Percentiles rank a stretch among this genome's conserved stretches.
phyloP scores from a whole-genome alignment of 2,113 vertebrate species.

The Zosterops hypoxanthus region DNA sequence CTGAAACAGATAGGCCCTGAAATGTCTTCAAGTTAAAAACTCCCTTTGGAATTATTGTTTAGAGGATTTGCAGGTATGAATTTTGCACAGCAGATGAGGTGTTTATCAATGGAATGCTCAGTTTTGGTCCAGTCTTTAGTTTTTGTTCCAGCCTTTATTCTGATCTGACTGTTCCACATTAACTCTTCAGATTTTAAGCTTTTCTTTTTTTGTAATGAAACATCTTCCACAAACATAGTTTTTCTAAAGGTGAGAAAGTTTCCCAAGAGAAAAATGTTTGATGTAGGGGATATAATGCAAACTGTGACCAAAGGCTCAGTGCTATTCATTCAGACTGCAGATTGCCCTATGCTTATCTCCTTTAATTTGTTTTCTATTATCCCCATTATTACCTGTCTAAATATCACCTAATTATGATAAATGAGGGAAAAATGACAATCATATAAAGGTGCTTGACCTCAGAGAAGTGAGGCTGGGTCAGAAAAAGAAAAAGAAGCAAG shows the following conservation, averaged over 20 bases:
- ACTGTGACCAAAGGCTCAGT: not conserved
- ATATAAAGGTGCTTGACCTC: not conserved
- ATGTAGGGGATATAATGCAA: not conserved
- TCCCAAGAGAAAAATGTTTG: not conserved
- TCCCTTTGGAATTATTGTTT: not conserved
- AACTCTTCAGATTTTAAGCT: not conserved
- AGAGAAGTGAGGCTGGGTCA: not conserved
- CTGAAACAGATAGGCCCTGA: not conserved
- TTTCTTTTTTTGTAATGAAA: not conserved
- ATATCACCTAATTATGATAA: not conserved
- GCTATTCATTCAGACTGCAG: not conserved
- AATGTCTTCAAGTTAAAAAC: not conserved
- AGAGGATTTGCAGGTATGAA: not conserved
- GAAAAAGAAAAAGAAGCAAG: not conserved
- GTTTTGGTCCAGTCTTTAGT: not conserved
- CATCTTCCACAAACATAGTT: not conserved
- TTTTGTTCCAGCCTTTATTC: not conserved
- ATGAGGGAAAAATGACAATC: not conserved
- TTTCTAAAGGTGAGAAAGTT: not conserved
- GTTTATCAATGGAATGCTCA: not conserved
- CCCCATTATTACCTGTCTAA: not conserved
- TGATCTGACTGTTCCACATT: not conserved
- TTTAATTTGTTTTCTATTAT: not conserved
- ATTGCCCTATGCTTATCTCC: not conserved
- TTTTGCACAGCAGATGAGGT: not conserved